Conservation (phyloP, 2,888 invertebrate genomes). For the Isotomurus palustris region DNA sequence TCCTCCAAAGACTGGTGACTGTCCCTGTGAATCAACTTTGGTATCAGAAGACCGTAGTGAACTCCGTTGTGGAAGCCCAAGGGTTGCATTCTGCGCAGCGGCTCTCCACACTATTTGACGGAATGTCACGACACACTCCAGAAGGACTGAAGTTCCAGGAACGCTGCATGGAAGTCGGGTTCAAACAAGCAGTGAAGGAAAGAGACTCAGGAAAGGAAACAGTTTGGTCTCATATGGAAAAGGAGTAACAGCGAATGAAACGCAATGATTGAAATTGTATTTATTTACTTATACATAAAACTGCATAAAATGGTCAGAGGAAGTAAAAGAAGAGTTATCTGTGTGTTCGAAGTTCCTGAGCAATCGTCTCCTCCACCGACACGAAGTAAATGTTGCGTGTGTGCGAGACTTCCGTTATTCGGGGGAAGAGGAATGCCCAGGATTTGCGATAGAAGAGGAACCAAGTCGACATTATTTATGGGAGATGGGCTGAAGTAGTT, state of each 20-base stretch:
- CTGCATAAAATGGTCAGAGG: too few relatives aligned
- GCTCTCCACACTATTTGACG: conserved; percentile 37
- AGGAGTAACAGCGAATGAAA: background rate
- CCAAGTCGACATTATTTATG: conserved; percentile 63
- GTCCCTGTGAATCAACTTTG: conserved; percentile 41
- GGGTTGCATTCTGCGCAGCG: conserved; percentile 33
- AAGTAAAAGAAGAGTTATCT: too few relatives aligned
- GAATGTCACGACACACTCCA: conserved; percentile 37
- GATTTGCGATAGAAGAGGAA: conserved; percentile 60
- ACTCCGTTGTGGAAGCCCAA: conserved; percentile 37
- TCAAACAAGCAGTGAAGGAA: conserved; percentile 38
- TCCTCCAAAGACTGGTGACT: conserved; percentile 24
- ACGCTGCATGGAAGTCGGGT: conserved; percentile 31
- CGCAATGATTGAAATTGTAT: background rate
- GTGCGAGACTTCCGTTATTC: background rate
- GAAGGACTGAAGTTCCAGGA: conserved; percentile 38
- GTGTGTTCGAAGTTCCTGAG: too few relatives aligned
- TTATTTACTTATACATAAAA: too few relatives aligned
- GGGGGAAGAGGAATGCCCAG: conserved; percentile 51
- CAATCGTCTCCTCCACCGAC: too few relatives aligned
- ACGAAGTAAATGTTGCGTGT: too few relatives aligned
- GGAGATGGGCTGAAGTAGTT: conserved; percentile 49
- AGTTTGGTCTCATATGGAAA: conserved; percentile 21
- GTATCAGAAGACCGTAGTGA: conserved; percentile 40
- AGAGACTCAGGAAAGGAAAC: conserved; percentile 34